phyloP scores from a whole-genome alignment of 2,113 vertebrate species.

The Macaca nemestrina region DNA sequence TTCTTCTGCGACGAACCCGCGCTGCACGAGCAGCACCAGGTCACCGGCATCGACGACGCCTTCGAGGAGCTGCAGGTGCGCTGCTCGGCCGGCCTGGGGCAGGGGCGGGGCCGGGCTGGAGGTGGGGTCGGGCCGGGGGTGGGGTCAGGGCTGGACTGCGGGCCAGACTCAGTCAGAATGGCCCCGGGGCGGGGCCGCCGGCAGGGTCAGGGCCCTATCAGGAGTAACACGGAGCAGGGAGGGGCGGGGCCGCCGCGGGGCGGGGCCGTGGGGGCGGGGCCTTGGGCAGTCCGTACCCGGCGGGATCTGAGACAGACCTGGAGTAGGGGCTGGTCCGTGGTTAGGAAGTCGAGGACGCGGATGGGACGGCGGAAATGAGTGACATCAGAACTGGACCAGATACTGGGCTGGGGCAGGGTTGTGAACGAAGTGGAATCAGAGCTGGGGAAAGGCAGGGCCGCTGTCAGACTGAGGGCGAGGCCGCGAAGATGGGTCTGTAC shows the following conservation, averaged over 20 bases:
- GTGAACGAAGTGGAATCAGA: neutral
- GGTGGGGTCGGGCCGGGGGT: neutral
- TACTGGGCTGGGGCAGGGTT: neutral
- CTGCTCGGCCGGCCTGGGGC: fast-evolving
- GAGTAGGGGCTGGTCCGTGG: neutral
- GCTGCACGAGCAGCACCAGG: slow-evolving; percentile 96
- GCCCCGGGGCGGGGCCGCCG: neutral
- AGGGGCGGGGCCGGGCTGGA: neutral
- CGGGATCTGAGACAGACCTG: neutral
- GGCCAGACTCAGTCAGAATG: neutral
- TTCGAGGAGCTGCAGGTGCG: slow-evolving; percentile 97
- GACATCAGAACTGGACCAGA: neutral
- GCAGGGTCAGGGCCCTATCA: slow-evolving; percentile 41
- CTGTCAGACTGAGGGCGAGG: neutral
- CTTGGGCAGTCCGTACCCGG: neutral
- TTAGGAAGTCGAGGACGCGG: neutral
- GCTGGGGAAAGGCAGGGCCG: neutral
- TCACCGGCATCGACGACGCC: slow-evolving; percentile 96
- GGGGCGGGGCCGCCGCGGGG: neutral
- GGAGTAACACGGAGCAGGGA: neutral
- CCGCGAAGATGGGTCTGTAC: neutral
- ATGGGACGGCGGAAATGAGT: neutral
- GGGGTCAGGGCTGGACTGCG: neutral
- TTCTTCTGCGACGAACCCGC: slow-evolving; percentile 98
- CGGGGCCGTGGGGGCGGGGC: neutral